Conservation (phyloP, 1,140 invertebrate genomes). For the Euwallacea fornicatus region DNA sequence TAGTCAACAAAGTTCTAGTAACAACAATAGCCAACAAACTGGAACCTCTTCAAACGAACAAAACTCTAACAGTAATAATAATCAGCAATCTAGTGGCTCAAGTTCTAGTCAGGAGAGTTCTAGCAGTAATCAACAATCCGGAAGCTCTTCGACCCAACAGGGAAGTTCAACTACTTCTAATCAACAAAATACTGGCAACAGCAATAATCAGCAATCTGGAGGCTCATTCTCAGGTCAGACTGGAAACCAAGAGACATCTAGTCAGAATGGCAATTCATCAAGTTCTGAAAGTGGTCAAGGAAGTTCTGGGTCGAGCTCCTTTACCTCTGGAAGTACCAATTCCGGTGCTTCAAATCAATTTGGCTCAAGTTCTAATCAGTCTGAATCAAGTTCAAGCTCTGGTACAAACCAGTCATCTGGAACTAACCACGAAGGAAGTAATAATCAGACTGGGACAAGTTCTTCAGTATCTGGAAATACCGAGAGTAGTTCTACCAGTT, state of each 20-base stretch:
- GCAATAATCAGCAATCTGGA: slow-evolving; percentile 4
- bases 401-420: background rate
- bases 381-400: background rate
- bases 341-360: background rate
- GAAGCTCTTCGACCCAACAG: slow-evolving; percentile 41
- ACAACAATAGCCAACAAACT: slow-evolving; percentile 19
- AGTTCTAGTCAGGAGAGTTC: slow-evolving; percentile 10
- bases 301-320: too few species aligned
- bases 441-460: slow-evolving; percentile 13
- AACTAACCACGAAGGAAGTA: background rate
- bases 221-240: background rate
- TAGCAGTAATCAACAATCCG: slow-evolving; percentile 43
- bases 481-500: slow-evolving; percentile 8
- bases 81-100: slow-evolving; percentile 6
- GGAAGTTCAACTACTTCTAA: slow-evolving; percentile 27
- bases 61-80: slow-evolving; percentile 3
- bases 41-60: slow-evolving; percentile 12
- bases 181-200: slow-evolving; percentile 18
- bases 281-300: too few species aligned
- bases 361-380: background rate
- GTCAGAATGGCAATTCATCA: background rate
- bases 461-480: slow-evolving; percentile 28
- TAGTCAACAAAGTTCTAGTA: slow-evolving; percentile 7
- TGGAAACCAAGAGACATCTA: slow-evolving; percentile 3
- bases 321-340: background rate